phyloP scores from a whole-genome alignment of 2,888 invertebrate genomes.

The Callyntrura guangdongensis region DNA sequence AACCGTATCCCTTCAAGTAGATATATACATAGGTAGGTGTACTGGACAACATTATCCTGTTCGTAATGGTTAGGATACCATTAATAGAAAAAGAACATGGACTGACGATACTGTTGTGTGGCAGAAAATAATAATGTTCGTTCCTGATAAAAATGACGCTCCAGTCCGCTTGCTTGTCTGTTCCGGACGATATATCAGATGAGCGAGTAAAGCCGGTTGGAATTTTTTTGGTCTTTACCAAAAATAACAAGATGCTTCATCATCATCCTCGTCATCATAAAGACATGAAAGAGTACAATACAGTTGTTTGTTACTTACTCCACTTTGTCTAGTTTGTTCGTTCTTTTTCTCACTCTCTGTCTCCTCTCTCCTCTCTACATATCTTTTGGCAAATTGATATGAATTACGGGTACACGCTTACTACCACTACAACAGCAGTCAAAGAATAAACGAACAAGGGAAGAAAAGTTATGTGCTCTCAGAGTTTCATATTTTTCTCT shows the following conservation, averaged over 20 bases:
- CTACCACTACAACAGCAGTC: neutral
- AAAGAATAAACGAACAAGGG: slow-evolving; percentile 34
- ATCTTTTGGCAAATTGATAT: slow-evolving; percentile 70
- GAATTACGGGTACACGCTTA: slow-evolving; percentile 63
- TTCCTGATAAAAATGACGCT: slow-evolving; percentile 30
- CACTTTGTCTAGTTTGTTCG: neutral
- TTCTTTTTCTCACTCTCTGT: slow-evolving; percentile 14
- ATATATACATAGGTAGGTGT: neutral
- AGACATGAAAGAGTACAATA: slow-evolving; percentile 44
- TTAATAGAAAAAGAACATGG: slow-evolving; percentile 37
- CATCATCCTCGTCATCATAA: slow-evolving; percentile 43
- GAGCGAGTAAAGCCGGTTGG: slow-evolving; percentile 33
- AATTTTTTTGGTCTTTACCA: slow-evolving; percentile 61
- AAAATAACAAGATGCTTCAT: slow-evolving; percentile 70
- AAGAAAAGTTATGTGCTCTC: slow-evolving; percentile 58
- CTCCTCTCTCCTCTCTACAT: neutral
- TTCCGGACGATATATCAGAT: slow-evolving; percentile 1
- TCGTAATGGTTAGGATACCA: slow-evolving; percentile 47
- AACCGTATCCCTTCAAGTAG: neutral
- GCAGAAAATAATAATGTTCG: slow-evolving; percentile 29
- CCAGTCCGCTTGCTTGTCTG: neutral
- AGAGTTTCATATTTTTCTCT: slow-evolving; percentile 55
- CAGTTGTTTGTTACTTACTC: slow-evolving; percentile 23
- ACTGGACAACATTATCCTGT: slow-evolving; percentile 30
- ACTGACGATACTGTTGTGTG: slow-evolving; percentile 43